phyloP scores from a whole-genome alignment of 2,888 invertebrate genomes.

The Athetis lepigone region DNA sequence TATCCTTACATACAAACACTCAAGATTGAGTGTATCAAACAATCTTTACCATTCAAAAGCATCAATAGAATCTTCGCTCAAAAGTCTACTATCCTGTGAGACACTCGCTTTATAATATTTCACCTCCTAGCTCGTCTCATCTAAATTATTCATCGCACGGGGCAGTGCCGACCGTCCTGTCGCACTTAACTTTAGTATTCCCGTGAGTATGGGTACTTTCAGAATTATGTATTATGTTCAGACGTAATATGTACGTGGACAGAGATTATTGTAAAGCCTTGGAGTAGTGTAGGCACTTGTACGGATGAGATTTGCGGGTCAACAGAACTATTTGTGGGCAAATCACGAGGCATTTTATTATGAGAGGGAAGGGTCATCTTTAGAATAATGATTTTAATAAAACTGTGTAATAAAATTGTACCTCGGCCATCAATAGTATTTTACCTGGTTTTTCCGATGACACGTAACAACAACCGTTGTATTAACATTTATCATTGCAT shows the following conservation, averaged over 20 bases:
- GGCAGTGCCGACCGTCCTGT: constrained; percentile 67
- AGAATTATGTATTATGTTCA: constrained; percentile 77
- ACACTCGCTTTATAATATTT: constrained; percentile 57
- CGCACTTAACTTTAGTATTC: constrained; percentile 75
- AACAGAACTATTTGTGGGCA: no score
- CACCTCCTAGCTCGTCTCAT: constrained; percentile 58
- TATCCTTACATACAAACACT: constrained; percentile 2
- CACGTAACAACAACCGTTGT: no score
- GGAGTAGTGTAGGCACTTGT: constrained; percentile 10
- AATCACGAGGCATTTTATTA: background rate
- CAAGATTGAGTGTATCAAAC: constrained; percentile 30
- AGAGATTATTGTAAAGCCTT: constrained; percentile 61
- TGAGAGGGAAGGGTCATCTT: no score
- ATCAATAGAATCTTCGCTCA: constrained; percentile 32
- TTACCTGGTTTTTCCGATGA: no score
- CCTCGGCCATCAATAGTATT: no score
- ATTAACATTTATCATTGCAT: no score
- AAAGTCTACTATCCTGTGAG: constrained; percentile 34
- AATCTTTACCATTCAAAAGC: constrained; percentile 22
- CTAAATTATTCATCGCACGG: constrained; percentile 74
- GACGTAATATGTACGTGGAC: constrained; percentile 59
- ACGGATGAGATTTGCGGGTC: background rate
- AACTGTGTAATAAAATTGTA: no score
- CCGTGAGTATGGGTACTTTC: constrained; percentile 74
- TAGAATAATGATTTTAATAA: no score